phyloP scores from a whole-genome alignment of 2,113 vertebrate genomes.

The Collichthys lucidus region DNA sequence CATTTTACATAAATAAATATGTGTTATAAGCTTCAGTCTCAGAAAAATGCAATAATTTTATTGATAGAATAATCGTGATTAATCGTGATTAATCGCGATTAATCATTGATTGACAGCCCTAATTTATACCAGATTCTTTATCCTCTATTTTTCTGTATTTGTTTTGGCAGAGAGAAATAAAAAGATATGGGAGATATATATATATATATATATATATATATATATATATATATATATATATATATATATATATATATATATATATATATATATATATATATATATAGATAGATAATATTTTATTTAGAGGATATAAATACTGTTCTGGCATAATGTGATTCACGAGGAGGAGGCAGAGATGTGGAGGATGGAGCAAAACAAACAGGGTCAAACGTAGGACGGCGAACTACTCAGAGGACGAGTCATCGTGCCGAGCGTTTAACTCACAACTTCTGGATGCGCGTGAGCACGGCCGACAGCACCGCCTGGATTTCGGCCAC shows the following conservation, averaged over 20 bases:
- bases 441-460: constrained; percentile 94
- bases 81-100: too few relatives aligned
- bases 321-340: constrained; percentile 3
- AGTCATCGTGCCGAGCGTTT: constrained; percentile 26
- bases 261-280: too few relatives aligned
- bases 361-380: background rate
- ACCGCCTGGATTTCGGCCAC: constrained; percentile 90
- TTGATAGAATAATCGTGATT: too few relatives aligned
- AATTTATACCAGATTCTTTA: background rate
- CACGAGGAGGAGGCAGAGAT: background rate
- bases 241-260: too few relatives aligned
- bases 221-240: too few relatives aligned
- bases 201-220: too few relatives aligned
- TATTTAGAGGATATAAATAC: background rate
- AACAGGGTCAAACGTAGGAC: background rate
- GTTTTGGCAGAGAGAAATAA: background rate
- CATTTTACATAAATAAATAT: too few relatives aligned
- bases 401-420: background rate
- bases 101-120: too few relatives aligned
- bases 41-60: too few relatives aligned
- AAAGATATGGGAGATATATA: background rate
- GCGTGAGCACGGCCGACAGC: constrained; percentile 88
- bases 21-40: too few relatives aligned
- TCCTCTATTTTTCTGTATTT: background rate
- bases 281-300: too few relatives aligned